Evolutionary conservation across 2,113 vertebrate genomes (phyloP).

Genomic region (Oreotrochilus melanogaster): DNA sequence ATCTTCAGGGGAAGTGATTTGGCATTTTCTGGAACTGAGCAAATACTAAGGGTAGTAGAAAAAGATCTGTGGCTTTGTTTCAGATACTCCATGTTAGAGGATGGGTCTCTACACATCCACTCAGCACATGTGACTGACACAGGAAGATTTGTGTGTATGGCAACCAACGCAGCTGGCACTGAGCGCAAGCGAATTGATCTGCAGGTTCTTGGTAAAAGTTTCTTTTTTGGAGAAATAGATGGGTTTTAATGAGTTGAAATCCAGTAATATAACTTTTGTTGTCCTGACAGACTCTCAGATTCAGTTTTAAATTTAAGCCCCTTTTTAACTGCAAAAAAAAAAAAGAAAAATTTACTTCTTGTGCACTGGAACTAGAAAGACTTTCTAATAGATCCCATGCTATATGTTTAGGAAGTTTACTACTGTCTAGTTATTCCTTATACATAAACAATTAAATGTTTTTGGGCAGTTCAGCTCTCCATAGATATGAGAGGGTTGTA

Average conservation of each 20-base stretch:
- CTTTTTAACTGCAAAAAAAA: neutral
- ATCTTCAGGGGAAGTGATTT: neutral
- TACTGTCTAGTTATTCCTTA: neutral
- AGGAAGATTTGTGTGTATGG: constrained; percentile 93
- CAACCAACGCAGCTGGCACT: constrained; percentile 89
- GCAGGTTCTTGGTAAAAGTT: constrained; percentile 87
- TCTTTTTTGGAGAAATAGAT: neutral
- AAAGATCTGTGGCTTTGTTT: neutral
- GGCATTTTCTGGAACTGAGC: neutral
- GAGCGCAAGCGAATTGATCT: constrained; percentile 87
- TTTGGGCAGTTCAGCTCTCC: neutral
- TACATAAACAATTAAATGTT: neutral
- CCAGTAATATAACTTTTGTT: accelerated
- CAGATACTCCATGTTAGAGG: constrained; percentile 84
- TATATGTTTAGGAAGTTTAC: neutral
- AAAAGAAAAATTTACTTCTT: neutral
- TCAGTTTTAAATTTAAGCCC: neutral
- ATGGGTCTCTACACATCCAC: constrained; percentile 88
- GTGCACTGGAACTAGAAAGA: neutral
- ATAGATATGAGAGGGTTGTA: neutral
- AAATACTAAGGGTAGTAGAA: neutral
- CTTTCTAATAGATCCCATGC: neutral
- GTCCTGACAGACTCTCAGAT: neutral
- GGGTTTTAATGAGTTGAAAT: neutral
- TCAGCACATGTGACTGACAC: constrained; percentile 86